These are phyloP conservation scores for Melanotus villosus DNA, from an alignment of 2,888 invertebrate genomes.

Conservation along the genomic window DNA sequence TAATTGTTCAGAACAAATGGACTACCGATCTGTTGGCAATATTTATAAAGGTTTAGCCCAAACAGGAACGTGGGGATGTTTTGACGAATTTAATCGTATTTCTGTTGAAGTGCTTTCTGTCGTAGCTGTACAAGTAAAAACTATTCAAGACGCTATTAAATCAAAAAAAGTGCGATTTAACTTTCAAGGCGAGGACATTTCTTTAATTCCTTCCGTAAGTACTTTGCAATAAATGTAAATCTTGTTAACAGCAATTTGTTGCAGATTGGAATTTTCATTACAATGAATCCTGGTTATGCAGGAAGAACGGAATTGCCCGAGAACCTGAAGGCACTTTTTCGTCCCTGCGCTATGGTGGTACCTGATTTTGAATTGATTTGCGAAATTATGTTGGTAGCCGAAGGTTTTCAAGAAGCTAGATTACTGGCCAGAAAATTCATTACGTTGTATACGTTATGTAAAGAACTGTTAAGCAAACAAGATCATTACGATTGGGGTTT, in stretches of 20 bases:
- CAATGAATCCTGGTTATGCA: slow-evolving; percentile 97
- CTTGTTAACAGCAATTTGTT: background rate
- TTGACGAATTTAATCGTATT: slow-evolving; percentile 96
- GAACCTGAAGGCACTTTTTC: slow-evolving; percentile 80
- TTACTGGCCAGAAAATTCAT: slow-evolving; percentile 93
- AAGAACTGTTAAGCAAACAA: slow-evolving; percentile 92
- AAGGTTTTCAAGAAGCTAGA: slow-evolving; percentile 94
- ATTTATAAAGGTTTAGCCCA: slow-evolving; percentile 97
- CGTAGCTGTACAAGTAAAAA: slow-evolving; percentile 94
- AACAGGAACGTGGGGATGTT: slow-evolving; percentile 97
- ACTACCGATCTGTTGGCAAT: slow-evolving; percentile 94
- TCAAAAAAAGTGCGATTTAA: slow-evolving; percentile 84
- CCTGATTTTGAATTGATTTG: slow-evolving; percentile 97
- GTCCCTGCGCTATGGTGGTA: slow-evolving; percentile 98
- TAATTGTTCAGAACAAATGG: slow-evolving; percentile 98
- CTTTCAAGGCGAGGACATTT: slow-evolving; percentile 88
- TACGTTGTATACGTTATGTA: slow-evolving; percentile 91
- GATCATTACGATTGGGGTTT: slow-evolving; percentile 98
- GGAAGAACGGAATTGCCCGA: slow-evolving; percentile 92
- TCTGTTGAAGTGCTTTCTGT: slow-evolving; percentile 96
- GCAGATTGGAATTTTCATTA: slow-evolving; percentile 89
- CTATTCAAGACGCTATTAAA: slow-evolving; percentile 89
- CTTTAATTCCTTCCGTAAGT: slow-evolving; percentile 77
- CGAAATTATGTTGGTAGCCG: slow-evolving; percentile 97
- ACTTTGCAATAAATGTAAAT: background rate